Conservation (phyloP, 2,888 invertebrate species). For the Mellilla xanthometata region DNA sequence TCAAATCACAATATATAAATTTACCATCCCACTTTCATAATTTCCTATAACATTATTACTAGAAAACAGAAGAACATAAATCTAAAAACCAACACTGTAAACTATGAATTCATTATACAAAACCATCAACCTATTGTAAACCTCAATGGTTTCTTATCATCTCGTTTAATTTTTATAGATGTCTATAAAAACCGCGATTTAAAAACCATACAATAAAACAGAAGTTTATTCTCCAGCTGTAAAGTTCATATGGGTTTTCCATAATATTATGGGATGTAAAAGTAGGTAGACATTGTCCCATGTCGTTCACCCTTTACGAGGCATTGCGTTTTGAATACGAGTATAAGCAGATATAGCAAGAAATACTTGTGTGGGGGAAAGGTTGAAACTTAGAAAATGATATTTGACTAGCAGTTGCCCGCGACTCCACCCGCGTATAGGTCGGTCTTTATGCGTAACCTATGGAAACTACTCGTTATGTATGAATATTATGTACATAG, state of each 20-base stretch:
- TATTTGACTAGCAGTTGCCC: too few species aligned
- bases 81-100: slow-evolving; percentile 1
- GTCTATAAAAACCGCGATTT: slow-evolving; percentile 46
- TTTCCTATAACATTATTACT: too few species aligned
- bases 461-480: too few species aligned
- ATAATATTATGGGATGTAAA: slow-evolving; percentile 47
- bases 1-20: too few species aligned
- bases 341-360: slow-evolving; percentile 1
- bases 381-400: slow-evolving; percentile 25
- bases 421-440: too few species aligned
- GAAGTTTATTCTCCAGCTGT: slow-evolving; percentile 45
- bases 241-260: slow-evolving; percentile 55
- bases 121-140: slow-evolving; percentile 36
- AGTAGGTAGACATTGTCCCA: slow-evolving; percentile 42
- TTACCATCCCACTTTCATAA: too few species aligned
- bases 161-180: slow-evolving; percentile 47
- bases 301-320: slow-evolving; percentile 51
- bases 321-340: slow-evolving; percentile 39
- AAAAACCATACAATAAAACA: slow-evolving; percentile 50
- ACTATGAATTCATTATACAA: slow-evolving; percentile 32
- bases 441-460: too few species aligned
- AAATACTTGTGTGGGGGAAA: slow-evolving; percentile 36
- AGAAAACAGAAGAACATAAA: slow-evolving; percentile 1
- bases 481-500: too few species aligned
- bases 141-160: slow-evolving; percentile 40